Evolutionary conservation across 2,113 vertebrate genomes (phyloP), one percentile per base, ranked within the genome.

Genomic region (Myotis lucifugus): DNA sequence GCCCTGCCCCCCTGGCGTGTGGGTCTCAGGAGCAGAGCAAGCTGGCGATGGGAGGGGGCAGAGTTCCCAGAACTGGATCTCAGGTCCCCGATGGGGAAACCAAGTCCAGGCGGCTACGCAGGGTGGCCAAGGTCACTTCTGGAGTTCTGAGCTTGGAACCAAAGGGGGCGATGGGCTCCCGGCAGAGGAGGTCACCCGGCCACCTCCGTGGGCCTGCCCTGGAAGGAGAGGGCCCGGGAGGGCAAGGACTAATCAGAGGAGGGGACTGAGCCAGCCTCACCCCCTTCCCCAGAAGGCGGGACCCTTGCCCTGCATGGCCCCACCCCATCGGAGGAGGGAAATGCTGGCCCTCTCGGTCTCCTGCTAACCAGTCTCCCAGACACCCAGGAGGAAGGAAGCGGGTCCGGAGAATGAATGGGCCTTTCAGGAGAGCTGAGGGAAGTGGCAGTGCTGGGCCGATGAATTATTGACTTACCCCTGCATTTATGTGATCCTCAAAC

Each of bases 1-100:
- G 52, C 6, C 40, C 0, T 7, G 42, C 42, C 5, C 3, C 52
- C 37, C 5, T 3, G 42, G 12, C 1, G 3, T 25, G 48, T 17
- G n/a, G 4, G 3, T 48, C 70, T 79, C 14, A 59, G 64, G 50
- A 25, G 48, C 69, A 56, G 61, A 70, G 21, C 42, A n/a, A 23
- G 10, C 32, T 29, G 27, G 34, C 59, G 13, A 34, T 18, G 5
- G 72, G 66, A 34, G 46, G 66, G n/a, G 76, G 59, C 17, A 34
- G 32, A 73, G 32, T 13, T 46, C 10, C 40, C 61, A 40, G 67
- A 48, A n/a, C 34, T 0, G 5, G 11, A 14, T 6, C 40, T 64
- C 29, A 19, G 32, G 50, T 77, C 52, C 6, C 40, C 3, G 2
- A 23, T 7, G 42, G 54, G 48, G 72, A 90, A 81, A 50, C 37